Conservation (phyloP, 2,797 vertebrate species). For the Loriculus beryllinus region DNA sequence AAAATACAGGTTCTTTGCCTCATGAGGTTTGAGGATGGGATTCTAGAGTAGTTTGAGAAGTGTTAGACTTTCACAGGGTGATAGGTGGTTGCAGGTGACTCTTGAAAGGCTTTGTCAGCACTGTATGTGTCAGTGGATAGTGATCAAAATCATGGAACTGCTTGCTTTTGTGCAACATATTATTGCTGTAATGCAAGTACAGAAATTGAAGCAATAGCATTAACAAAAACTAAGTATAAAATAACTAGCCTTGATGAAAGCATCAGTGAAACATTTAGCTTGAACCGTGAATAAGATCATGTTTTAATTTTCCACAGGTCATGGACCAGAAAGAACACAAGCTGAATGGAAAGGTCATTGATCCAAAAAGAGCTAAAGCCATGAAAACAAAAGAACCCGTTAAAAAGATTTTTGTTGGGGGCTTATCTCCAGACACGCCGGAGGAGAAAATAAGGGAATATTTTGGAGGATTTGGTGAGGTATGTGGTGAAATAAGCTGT, state of each 20-base stretch:
- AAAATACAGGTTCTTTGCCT: neutral
- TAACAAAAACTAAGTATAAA: neutral
- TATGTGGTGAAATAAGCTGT: constrained; percentile 56
- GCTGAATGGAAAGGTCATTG: constrained; percentile 97
- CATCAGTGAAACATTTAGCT: neutral
- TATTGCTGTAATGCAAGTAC: neutral
- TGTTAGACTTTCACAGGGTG: fast-evolving
- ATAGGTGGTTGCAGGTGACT: neutral
- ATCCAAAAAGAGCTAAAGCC: constrained; percentile 98
- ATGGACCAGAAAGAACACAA: constrained; percentile 96
- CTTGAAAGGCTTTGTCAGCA: neutral
- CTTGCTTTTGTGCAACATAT: neutral
- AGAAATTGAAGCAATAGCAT: neutral
- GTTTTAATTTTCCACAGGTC: constrained; percentile 80
- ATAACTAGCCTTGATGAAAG: neutral
- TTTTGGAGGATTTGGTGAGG: constrained; percentile 95
- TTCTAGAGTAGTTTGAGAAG: neutral
- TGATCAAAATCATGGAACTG: neutral
- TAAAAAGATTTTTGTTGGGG: constrained; percentile 99
- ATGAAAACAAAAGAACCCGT: constrained; percentile 99
- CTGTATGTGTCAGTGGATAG: neutral
- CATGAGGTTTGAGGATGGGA: neutral
- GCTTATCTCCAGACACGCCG: constrained; percentile 95
- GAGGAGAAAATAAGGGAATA: constrained; percentile 98
- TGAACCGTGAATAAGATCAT: neutral